Base-by-base conservation (phyloP, 1,140 invertebrate species). In the Brachionus paranguensis region DNA sequence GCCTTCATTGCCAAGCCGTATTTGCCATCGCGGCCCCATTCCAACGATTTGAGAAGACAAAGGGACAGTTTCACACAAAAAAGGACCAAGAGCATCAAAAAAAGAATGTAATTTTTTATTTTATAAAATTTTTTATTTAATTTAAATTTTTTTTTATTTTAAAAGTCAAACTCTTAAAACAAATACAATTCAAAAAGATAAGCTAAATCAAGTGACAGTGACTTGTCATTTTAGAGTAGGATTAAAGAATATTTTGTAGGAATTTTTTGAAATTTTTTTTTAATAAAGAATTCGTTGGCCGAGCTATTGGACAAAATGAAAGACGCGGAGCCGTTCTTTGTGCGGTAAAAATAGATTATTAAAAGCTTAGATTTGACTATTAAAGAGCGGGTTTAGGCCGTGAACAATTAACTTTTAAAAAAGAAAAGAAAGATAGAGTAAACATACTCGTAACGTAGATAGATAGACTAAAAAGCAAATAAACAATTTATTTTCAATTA, bases 271-370 rank as follows among this genome's bases (percentile, higher is more conserved):
- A 47, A 29, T 11, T 43, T 43, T 84, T 45, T 24, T 24, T 84
- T 74, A 33, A 74, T 55, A 17, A 45, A 84, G 83, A 74, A 72
- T 27, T 84, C 83, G 11, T 76, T 84, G 24, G 47, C 68, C 29
- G 68, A 84, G n/a, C 43, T 84, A 65, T 45, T 84, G 24, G 45
- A 74, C n/a, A 84, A 78, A 84, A 72, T 84, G 83, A 74, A 84
- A 43, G 83, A 84, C 33, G 65, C 83, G 10, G 83, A 84, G 24
- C 83, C 83, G 37, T 84, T 74, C 45, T 84, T 84, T 65, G 70
- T 84, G 27, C 12, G 83, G 83, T 84, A 72, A 50, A 37, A 45
- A 43, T 20, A 65, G 17, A 72, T 17, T 43, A 68, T 68, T 68
- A 45, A 76, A 24, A 41, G 65, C 65, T 68, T 68, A 68, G 65